phyloP scores from a whole-genome alignment of 2,888 invertebrate genomes.

The Acrocera orbiculus region DNA sequence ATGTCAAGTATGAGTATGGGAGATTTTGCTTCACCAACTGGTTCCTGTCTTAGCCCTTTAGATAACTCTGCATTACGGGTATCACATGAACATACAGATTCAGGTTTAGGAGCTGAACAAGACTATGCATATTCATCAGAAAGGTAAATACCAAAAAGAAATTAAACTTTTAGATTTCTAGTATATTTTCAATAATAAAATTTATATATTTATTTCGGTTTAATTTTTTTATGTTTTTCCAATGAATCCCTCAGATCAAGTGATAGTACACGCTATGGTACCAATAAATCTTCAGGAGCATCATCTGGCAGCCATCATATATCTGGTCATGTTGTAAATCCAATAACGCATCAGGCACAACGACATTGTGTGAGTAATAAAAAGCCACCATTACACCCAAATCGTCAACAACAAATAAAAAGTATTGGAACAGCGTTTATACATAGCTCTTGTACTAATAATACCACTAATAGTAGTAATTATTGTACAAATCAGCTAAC shows the following conservation, averaged over 20 bases:
- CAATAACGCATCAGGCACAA: slow-evolving; percentile 7
- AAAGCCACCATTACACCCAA: slow-evolving; percentile 18
- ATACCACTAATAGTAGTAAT: slow-evolving; percentile 11
- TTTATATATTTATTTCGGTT: not conserved
- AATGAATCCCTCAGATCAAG: slow-evolving; percentile 31
- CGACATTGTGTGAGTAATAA: slow-evolving; percentile 15
- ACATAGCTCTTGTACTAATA: slow-evolving; percentile 13
- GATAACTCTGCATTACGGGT: slow-evolving; percentile 36
- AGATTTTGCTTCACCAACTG: slow-evolving; percentile 30
- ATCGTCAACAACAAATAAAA: slow-evolving; percentile 20
- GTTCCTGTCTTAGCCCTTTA: slow-evolving; percentile 28
- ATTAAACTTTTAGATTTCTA: not conserved
- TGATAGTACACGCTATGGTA: slow-evolving; percentile 41
- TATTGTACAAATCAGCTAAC: slow-evolving; percentile 17
- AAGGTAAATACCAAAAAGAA: slow-evolving; percentile 31
- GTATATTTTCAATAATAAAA: not conserved
- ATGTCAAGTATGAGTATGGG: slow-evolving; percentile 34
- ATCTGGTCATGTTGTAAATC: slow-evolving; percentile 21
- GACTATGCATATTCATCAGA: slow-evolving; percentile 55
- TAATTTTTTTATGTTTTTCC: not conserved
- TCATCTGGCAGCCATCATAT: slow-evolving; percentile 31
- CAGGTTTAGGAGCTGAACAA: slow-evolving; percentile 57
- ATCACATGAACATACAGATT: slow-evolving; percentile 60
- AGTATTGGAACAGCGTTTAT: slow-evolving; percentile 13
- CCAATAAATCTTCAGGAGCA: slow-evolving; percentile 31